Conservation (phyloP, 2,113 vertebrate species). For the Andinoacara biseriatus region DNA sequence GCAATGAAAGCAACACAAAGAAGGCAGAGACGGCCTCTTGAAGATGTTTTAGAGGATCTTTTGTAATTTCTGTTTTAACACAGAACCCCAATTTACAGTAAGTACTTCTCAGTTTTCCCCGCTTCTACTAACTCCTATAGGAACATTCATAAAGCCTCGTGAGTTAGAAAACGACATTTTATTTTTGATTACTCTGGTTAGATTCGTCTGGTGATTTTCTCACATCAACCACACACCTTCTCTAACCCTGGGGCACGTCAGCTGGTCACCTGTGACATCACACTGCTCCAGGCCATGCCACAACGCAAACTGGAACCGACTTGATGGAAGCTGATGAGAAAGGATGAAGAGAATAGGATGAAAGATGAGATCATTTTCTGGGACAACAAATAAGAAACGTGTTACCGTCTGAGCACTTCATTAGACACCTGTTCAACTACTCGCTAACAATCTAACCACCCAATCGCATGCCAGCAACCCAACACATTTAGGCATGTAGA, state of each 20-base stretch:
- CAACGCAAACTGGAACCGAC: slow-evolving; percentile 84
- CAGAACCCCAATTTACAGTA: no score
- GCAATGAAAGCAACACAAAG: background rate
- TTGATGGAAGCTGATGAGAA: slow-evolving; percentile 86
- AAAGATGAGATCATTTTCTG: background rate
- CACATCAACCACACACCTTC: slow-evolving; percentile 81
- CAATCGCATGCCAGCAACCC: background rate
- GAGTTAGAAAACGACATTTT: background rate
- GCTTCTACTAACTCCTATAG: no score
- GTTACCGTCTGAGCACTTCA: background rate
- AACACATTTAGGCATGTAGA: background rate
- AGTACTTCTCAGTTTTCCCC: no score
- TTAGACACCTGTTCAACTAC: background rate
- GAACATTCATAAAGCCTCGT: no score
- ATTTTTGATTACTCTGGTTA: background rate
- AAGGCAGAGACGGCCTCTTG: background rate
- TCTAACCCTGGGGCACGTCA: slow-evolving; percentile 90
- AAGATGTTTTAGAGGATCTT: background rate
- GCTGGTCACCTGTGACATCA: slow-evolving; percentile 87
- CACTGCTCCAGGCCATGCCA: slow-evolving; percentile 88
- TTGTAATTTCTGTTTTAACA: no score
- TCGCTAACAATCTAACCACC: background rate
- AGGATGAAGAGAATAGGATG: background rate
- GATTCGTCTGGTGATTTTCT: background rate
- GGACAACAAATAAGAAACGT: background rate